Evolutionary conservation across 2,888 invertebrate genomes (phyloP), one percentile per base, ranked within the genome.

Genomic region (Gonocerus acuteangulatus): DNA sequence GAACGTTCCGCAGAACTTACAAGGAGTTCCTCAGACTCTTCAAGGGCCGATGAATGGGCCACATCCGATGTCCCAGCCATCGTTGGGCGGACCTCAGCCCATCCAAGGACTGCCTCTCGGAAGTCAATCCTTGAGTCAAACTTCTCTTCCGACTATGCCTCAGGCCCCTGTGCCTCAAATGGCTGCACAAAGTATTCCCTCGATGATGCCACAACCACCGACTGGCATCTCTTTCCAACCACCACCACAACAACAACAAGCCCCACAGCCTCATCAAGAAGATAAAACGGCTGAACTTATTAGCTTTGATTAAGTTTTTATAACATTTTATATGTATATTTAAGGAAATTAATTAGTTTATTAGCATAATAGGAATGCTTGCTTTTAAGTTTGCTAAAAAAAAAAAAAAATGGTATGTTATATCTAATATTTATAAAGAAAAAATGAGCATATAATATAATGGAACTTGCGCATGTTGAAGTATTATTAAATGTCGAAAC

Each of bases 241-340:
- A 60, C 64, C 62, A 36, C 69, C 68, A 22, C 15, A 63, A 1
- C 68, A 68, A 51, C 65, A 65, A n/a, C 62, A 68, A 4, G 65
- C 63, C 47, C 67, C 68, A 19, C 59, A 48, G 23, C 56, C 54
- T 2, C 62, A 62, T 27, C 44, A 18, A 58, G 72, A 71, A 71
- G 18, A 76, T 78, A 48, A 80, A 69, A 87, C 87, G 2, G 89
- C 86, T 15, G 89, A 89, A 74, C 77, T 90, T 36, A 90, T 90
- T 67, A 85, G 84, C 72, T 90, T 90, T 69, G 89, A 89, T 77
- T 89, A 78, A 81, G 71, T 60, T 42, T 34, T 16, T 69, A 71
- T 71, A 71, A 72, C 74, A 73, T 75, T 76, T 39, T 13, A 39
- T 39, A 9, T 9, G 4, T 13, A 3, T 39, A 39, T 39, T 27